These are phyloP conservation scores for Halcyon chelicuti DNA, from an alignment of 2,797 vertebrate genomes.

Conservation along the genomic window DNA sequence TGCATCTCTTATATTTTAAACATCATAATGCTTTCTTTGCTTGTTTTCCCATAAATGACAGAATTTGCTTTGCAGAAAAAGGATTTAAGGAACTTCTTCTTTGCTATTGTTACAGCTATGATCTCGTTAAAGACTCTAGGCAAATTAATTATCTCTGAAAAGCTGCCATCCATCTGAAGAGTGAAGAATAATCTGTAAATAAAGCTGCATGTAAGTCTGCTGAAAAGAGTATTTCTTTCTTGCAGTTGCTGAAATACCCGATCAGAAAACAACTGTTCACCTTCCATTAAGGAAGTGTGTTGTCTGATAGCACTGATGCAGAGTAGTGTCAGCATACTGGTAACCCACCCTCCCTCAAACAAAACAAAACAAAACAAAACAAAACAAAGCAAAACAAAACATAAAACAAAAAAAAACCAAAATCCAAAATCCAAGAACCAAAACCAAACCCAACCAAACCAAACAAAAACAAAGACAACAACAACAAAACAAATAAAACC, in stretches of 20 bases:
- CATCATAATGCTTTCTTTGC: neutral
- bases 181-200: conserved; percentile 12
- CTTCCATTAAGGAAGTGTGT: neutral
- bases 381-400: too few species aligned
- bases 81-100: neutral
- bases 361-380: too few species aligned
- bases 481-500: too few species aligned
- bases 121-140: neutral
- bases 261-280: neutral
- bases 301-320: neutral
- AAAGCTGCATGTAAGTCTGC: neutral
- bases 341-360: too few species aligned
- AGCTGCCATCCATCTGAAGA: neutral
- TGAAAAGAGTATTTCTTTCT: neutral
- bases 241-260: neutral
- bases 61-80: neutral
- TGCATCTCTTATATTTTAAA: neutral
- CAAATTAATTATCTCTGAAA: conserved; percentile 36
- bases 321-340: neutral
- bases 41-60: neutral
- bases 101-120: neutral
- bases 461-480: too few species aligned
- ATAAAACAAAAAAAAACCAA: too few species aligned
- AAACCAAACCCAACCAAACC: too few species aligned
- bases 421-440: too few species aligned